A percentile compares a stretch with the other conserved stretches of the same genome.
These are phyloP conservation scores for Pygoscelis antarcticus DNA, from an alignment of 2,113 vertebrate genomes.

Conservation along the genomic window DNA sequence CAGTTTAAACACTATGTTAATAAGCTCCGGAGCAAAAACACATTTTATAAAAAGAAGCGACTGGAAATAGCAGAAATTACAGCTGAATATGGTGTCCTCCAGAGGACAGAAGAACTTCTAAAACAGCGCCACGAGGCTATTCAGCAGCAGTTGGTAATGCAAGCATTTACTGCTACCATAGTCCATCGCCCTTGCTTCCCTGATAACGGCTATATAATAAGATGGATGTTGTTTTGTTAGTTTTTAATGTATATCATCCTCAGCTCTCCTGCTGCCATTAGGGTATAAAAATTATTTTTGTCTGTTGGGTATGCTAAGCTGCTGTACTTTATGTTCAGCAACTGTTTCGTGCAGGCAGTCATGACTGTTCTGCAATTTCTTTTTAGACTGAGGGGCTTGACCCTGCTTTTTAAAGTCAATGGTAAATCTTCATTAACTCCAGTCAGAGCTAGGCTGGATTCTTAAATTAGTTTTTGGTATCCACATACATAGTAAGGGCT, in stretches of 20 bases:
- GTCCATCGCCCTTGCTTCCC: background rate
- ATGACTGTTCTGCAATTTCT: background rate
- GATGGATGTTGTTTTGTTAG: background rate
- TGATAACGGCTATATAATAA: background rate
- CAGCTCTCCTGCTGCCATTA: background rate
- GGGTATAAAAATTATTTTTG: background rate
- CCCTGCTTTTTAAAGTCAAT: conserved; percentile 9
- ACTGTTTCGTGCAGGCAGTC: background rate
- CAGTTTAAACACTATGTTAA: conserved; percentile 91
- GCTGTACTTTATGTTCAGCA: background rate
- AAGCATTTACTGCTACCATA: background rate
- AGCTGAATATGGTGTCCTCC: conserved; percentile 89
- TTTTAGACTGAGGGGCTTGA: background rate
- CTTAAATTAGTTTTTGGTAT: background rate
- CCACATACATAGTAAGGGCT: background rate
- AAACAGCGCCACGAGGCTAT: conserved; percentile 81
- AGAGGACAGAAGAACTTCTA: conserved; percentile 92
- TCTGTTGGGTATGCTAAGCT: background rate
- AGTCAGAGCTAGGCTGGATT: background rate
- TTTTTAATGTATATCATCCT: background rate
- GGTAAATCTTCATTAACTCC: background rate
- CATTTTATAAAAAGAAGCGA: conserved; percentile 87
- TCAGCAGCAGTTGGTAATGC: conserved; percentile 89
- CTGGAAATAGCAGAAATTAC: conserved; percentile 87
- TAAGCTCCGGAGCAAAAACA: conserved; percentile 90